Evolutionary conservation across 2,113 vertebrate species (phyloP).

Genomic region (Rhagologus leucostigma): DNA sequence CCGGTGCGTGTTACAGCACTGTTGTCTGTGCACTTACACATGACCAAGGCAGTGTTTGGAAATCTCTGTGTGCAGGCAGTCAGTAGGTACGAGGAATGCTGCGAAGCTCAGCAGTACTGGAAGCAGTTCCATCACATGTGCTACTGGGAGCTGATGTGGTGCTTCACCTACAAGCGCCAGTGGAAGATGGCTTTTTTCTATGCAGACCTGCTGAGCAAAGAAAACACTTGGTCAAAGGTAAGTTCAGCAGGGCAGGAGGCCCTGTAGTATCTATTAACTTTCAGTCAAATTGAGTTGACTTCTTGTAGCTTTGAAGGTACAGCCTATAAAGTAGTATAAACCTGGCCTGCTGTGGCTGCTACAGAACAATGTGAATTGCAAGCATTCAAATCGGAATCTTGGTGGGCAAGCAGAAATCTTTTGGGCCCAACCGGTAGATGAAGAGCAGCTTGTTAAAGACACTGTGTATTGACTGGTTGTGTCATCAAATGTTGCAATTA

Average conservation of each 20-base stretch:
- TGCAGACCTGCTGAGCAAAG: slow-evolving; percentile 93
- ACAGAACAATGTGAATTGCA: not conserved
- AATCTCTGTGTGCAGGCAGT: slow-evolving; percentile 80
- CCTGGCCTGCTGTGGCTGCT: not conserved
- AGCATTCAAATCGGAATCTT: not conserved
- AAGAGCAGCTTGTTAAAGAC: not conserved
- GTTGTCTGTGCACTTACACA: not conserved
- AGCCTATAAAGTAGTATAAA: not conserved
- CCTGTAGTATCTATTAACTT: not conserved
- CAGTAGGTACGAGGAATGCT: slow-evolving; percentile 88
- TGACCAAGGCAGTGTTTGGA: not conserved
- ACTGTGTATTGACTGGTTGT: not conserved
- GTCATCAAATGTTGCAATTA: not conserved
- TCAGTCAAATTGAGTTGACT: not conserved
- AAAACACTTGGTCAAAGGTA: slow-evolving; percentile 97
- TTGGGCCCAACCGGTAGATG: not conserved
- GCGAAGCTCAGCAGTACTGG: slow-evolving; percentile 94
- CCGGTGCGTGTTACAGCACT: not conserved
- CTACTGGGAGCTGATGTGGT: slow-evolving; percentile 99
- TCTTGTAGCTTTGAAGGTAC: not conserved
- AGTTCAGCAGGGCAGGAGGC: not conserved
- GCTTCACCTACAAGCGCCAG: slow-evolving; percentile 93
- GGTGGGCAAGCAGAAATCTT: not conserved
- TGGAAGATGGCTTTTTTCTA: slow-evolving; percentile 99
- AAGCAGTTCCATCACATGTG: slow-evolving; percentile 99